phyloP scores from a whole-genome alignment of 2,113 vertebrate species.

The Vimba vimba region DNA sequence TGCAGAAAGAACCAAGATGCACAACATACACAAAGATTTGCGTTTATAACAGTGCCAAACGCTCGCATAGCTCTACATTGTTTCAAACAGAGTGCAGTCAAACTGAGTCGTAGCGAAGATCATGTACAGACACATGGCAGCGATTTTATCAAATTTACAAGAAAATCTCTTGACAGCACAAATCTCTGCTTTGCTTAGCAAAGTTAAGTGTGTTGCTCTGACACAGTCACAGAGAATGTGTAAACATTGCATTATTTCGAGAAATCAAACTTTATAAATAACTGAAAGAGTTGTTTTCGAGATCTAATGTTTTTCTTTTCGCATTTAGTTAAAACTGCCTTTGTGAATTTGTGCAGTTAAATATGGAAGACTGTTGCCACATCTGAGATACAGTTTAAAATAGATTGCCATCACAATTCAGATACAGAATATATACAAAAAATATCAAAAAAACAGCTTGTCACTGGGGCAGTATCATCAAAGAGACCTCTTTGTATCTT shows the following conservation, averaged over 20 bases:
- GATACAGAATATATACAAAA: too few species aligned
- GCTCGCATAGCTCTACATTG: conserved; percentile 24
- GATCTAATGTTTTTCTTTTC: background rate
- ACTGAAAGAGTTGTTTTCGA: background rate
- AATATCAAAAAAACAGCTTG: too few species aligned
- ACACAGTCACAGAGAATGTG: background rate
- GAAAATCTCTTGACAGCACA: conserved; percentile 24
- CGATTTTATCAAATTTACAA: conserved; percentile 18
- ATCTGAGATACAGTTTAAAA: background rate
- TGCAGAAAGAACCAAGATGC: conserved; percentile 77
- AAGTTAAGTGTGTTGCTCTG: background rate
- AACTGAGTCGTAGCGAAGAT: background rate
- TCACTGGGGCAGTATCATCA: too few species aligned
- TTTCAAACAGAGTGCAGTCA: background rate
- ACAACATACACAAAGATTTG: conserved; percentile 25
- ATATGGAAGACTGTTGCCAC: background rate
- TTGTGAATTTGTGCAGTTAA: background rate
- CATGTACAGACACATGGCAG: conserved; percentile 15
- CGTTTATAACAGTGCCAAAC: conserved; percentile 19
- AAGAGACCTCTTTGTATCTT: too few species aligned
- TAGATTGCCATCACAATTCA: too few species aligned
- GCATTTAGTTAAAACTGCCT: background rate
- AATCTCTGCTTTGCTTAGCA: conserved; percentile 7
- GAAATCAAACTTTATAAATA: background rate
- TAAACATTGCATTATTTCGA: conserved; percentile 11